These are phyloP conservation scores for Anguilla marmorata DNA, from an alignment of 2,797 vertebrate species.

Conservation along the genomic window DNA sequence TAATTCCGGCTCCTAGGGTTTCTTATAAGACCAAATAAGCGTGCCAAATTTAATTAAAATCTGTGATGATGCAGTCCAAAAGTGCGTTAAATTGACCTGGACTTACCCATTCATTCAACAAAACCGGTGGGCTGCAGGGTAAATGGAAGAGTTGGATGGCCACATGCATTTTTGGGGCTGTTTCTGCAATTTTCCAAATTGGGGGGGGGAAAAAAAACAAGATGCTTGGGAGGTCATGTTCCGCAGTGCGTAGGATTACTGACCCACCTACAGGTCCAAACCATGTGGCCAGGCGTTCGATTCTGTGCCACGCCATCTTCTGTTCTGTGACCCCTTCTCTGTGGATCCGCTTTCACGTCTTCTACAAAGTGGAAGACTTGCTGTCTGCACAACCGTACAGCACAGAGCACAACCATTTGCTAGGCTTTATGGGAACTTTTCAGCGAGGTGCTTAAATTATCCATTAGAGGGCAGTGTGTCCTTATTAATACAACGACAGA, in stretches of 20 bases:
- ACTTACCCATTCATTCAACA: neutral
- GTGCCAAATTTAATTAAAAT: too few relatives aligned
- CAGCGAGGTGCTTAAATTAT: neutral
- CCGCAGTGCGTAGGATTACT: neutral
- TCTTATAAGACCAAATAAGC: too few relatives aligned
- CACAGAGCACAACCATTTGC: neutral
- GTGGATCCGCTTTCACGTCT: neutral
- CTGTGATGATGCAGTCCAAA: too few relatives aligned
- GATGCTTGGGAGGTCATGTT: neutral
- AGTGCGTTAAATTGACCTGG: too few relatives aligned
- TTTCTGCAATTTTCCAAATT: neutral
- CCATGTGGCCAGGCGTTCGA: neutral
- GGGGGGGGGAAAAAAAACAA: neutral
- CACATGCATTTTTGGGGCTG: neutral
- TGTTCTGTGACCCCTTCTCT: neutral
- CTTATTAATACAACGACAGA: neutral
- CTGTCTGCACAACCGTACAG: neutral
- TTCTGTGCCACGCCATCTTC: neutral
- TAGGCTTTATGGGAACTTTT: neutral
- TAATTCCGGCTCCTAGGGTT: too few relatives aligned
- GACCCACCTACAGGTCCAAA: neutral
- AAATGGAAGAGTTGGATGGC: neutral
- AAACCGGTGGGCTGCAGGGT: neutral
- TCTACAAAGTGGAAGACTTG: neutral
- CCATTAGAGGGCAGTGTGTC: conserved; percentile 10